A percentile compares a stretch with the other conserved stretches of the same genome.
These are phyloP conservation scores for Esox lucius DNA, from an alignment of 2,797 vertebrate genomes.

Conservation along the genomic window DNA sequence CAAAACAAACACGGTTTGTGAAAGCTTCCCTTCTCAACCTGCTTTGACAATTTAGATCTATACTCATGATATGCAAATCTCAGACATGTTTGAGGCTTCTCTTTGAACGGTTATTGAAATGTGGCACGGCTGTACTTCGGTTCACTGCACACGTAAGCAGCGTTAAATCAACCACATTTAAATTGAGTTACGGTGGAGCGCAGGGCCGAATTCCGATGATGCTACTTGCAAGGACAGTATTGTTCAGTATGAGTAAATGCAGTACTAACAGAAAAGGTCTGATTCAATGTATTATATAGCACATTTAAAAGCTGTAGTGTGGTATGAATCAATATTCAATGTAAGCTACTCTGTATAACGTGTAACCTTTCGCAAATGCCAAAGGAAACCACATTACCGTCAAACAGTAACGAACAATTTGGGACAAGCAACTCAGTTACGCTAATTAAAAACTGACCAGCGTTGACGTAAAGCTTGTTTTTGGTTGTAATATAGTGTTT, in stretches of 20 bases:
- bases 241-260: constrained; percentile 13
- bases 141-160: constrained; percentile 58
- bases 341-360: too few species aligned
- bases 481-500: not conserved
- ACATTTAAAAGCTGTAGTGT: constrained; percentile 8
- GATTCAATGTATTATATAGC: constrained; percentile 7
- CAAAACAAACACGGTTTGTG: constrained; percentile 36
- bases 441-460: too few species aligned
- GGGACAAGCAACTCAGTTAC: too few species aligned
- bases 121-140: constrained; percentile 48
- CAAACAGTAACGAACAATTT: too few species aligned
- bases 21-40: constrained; percentile 36
- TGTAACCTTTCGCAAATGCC: too few species aligned
- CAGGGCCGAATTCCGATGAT: constrained; percentile 42
- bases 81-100: constrained; percentile 43
- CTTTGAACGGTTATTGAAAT: constrained; percentile 65
- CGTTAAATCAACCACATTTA: constrained; percentile 54
- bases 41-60: constrained; percentile 50
- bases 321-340: not conserved
- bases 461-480: too few species aligned
- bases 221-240: constrained; percentile 33
- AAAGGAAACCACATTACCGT: too few species aligned
- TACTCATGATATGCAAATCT: constrained; percentile 66
- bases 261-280: constrained; percentile 17
- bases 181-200: constrained; percentile 44